Percentiles rank a stretch among this genome's conserved stretches.
Evolutionary conservation across 2,888 invertebrate genomes (phyloP).

Genomic region (Nudaria mundana): DNA sequence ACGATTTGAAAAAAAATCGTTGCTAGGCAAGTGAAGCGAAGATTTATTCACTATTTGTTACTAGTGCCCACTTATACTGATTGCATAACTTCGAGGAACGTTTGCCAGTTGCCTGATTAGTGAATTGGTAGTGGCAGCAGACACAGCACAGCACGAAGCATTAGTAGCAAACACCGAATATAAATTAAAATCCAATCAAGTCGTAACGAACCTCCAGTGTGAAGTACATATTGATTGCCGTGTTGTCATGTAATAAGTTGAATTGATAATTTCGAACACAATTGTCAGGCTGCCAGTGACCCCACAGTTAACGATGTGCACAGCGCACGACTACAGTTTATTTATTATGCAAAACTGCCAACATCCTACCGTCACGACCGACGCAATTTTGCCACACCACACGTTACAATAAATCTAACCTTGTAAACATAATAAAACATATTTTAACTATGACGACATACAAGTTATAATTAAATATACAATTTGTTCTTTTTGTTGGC

Average conservation of each 20-base stretch:
- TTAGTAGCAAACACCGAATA: too few relatives aligned
- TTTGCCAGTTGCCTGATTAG: too few relatives aligned
- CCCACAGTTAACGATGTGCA: conserved; percentile 39
- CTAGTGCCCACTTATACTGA: too few relatives aligned
- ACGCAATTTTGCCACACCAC: conserved; percentile 15
- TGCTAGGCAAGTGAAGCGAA: too few relatives aligned
- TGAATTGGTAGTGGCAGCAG: too few relatives aligned
- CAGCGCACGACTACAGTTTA: conserved; percentile 49
- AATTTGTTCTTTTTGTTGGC: conserved; percentile 19
- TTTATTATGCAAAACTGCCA: conserved; percentile 69
- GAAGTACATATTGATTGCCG: conserved; percentile 35
- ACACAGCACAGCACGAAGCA: too few relatives aligned
- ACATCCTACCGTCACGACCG: conserved; percentile 54
- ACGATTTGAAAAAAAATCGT: too few relatives aligned
- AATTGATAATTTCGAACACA: conserved; percentile 53
- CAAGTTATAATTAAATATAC: conserved; percentile 7
- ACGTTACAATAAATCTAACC: conserved; percentile 13
- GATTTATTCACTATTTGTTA: too few relatives aligned
- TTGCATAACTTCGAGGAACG: too few relatives aligned
- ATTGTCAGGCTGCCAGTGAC: conserved; percentile 52
- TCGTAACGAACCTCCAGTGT: too few relatives aligned
- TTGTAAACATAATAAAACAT: conserved; percentile 6
- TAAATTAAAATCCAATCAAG: too few relatives aligned
- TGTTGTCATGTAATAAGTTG: conserved; percentile 46
- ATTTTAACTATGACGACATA: conserved; percentile 21